A percentile compares a stretch with the other conserved stretches of the same genome.
These are phyloP conservation scores for Nothobranchius kuhntae DNA, from an alignment of 2,113 vertebrate species.

Conservation along the genomic window DNA sequence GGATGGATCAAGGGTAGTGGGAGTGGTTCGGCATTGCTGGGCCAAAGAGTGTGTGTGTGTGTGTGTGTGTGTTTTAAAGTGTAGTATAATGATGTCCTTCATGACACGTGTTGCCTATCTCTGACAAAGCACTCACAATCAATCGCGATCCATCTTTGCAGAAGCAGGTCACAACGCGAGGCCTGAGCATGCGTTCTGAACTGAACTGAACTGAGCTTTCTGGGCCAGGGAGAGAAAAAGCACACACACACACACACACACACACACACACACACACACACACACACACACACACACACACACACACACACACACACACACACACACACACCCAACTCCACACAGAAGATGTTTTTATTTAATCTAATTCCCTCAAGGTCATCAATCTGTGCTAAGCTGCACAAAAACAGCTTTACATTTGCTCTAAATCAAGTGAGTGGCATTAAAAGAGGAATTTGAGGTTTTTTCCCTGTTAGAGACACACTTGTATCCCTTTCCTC, in stretches of 20 bases:
- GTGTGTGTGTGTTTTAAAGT: slow-evolving; percentile 19
- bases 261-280: slow-evolving; percentile 1
- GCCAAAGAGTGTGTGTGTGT: background rate
- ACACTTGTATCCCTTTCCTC: slow-evolving; percentile 11
- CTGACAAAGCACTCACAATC: slow-evolving; percentile 64
- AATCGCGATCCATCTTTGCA: slow-evolving; percentile 53
- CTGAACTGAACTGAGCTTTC: slow-evolving; percentile 64
- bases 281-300: slow-evolving; percentile 48
- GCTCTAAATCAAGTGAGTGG: background rate
- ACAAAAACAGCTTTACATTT: background rate
- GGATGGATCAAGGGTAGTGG: slow-evolving; percentile 32
- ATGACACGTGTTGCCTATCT: slow-evolving; percentile 61
- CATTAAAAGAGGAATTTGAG: background rate
- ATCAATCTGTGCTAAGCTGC: background rate
- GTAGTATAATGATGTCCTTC: slow-evolving; percentile 26
- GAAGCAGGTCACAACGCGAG: slow-evolving; percentile 60
- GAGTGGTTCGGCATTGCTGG: slow-evolving; percentile 14
- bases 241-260: slow-evolving; percentile 28
- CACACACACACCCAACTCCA: slow-evolving; percentile 20
- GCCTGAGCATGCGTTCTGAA: slow-evolving; percentile 58
- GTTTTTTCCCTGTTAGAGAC: slow-evolving; percentile 7
- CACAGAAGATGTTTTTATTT: background rate
- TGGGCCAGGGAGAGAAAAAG: slow-evolving; percentile 54
- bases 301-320: slow-evolving; percentile 29
- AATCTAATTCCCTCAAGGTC: background rate